phyloP scores from a whole-genome alignment of 2,888 invertebrate species.

The Cryptocephalus moraei region DNA sequence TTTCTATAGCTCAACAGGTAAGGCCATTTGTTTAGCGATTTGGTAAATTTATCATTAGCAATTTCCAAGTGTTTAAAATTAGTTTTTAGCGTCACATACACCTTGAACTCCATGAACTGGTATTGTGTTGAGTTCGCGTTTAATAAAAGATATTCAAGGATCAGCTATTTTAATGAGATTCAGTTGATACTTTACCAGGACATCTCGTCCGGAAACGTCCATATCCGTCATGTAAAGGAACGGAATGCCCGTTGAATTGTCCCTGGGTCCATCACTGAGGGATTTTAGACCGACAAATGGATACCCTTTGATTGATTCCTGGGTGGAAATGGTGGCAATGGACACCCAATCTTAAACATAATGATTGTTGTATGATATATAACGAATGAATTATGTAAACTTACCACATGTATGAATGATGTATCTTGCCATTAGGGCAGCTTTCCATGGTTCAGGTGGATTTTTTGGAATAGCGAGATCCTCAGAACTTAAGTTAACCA shows the following conservation, averaged over 20 bases:
- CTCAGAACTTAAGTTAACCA: background rate
- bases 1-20: too few species aligned
- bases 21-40: too few species aligned
- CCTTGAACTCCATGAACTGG: too few species aligned
- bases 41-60: too few species aligned
- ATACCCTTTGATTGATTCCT: constrained; percentile 48
- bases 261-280: constrained; percentile 56
- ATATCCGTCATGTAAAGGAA: constrained; percentile 65
- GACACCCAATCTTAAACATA: constrained; percentile 64
- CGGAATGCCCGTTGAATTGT: constrained; percentile 60
- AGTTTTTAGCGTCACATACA: too few species aligned
- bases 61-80: too few species aligned
- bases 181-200: constrained; percentile 42
- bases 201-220: constrained; percentile 58
- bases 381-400: background rate
- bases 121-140: background rate
- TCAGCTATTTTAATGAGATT: constrained; percentile 14
- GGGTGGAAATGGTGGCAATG: constrained; percentile 56
- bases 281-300: constrained; percentile 64
- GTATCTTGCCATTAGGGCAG: constrained; percentile 61
- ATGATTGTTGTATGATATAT: too few species aligned
- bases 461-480: constrained; percentile 2
- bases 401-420: constrained; percentile 60
- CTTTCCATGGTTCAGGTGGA: constrained; percentile 51
- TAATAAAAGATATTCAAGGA: background rate